phyloP scores from a whole-genome alignment of 2,113 vertebrate genomes.

The Bubo bubo region DNA sequence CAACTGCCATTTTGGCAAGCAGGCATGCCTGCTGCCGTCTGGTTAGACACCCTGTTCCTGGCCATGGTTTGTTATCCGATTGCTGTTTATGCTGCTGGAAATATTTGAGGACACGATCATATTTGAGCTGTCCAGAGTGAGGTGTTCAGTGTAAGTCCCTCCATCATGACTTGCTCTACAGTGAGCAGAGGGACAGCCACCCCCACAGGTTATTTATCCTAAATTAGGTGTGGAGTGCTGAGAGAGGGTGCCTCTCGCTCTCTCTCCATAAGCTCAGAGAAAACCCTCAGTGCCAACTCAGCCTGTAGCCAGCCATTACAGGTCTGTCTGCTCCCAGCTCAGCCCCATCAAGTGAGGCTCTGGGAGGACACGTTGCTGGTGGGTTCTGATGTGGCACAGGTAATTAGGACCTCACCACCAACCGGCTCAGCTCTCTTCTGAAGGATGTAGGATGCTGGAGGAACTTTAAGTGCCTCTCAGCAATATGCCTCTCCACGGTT shows the following conservation, averaged over 20 bases:
- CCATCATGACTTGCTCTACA: not conserved
- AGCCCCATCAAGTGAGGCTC: not conserved
- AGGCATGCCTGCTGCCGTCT: not conserved
- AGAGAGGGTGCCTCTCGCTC: not conserved
- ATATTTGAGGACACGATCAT: not conserved
- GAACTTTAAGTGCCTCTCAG: not conserved
- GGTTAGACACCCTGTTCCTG: not conserved
- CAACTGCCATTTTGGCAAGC: not conserved
- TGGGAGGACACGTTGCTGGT: not conserved
- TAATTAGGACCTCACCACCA: not conserved
- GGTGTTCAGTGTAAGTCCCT: not conserved
- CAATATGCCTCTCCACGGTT: rapidly evolving
- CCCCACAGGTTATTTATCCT: not conserved
- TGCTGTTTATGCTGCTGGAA: not conserved
- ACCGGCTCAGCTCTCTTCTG: not conserved
- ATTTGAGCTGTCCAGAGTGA: not conserved
- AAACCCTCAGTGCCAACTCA: not conserved
- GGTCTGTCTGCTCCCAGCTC: not conserved
- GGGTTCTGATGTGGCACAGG: not conserved
- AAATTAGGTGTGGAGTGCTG: not conserved
- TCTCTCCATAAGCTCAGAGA: not conserved
- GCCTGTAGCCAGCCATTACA: not conserved
- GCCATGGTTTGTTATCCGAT: not conserved
- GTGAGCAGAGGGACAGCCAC: not conserved
- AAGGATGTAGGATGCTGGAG: not conserved